Base-by-base conservation (phyloP, 2,888 invertebrate species). In the Chydorus sphaericus region DNA sequence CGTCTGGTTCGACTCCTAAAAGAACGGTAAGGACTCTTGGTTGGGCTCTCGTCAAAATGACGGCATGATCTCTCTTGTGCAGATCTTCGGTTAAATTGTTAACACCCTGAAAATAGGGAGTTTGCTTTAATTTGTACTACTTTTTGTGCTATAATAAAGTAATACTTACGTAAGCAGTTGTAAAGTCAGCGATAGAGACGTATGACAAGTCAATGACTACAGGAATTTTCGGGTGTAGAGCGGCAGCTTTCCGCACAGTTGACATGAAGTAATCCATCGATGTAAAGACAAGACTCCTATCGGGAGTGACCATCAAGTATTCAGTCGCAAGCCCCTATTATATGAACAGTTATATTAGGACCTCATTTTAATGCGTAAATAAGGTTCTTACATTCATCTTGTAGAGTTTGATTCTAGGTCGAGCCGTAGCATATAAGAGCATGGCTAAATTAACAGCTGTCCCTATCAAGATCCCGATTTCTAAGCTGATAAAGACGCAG, bases 211-310 rank as follows among this genome's bases (percentile, higher is more conserved):
- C 48, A 28, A 55, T 49, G 18, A 55, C 49, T 11, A 55, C 48
- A 11, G 18, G 23, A 3, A 36, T 26, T 4, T 26, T 20, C 2
- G 44, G 44, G 18, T 44, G 28, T 4, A 33, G 52, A 20, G 23
- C 33, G 8, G 52, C 18, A 6, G 82, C 83, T 71, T 86, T 86
- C 65, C 81, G 79, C 58, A 91, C 79, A 60, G 83, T 78, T 65
- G 85, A 83, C 59, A 87, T 78, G 60, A 90, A 86, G 72, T 90
- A 88, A 70, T 89, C 88, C 60, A 88, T 86, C 0, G 89, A 88
- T 20, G 90, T 89, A 72, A 90, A 91, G 68, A 89, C 87, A 38
- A 91, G 76, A 68, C 87, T 88, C 61, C 89, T 80, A 71, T 89
- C 88, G 10, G 88, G 88, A n/a, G 86, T 87, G 61, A 89, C 76